Evolutionary conservation across 2,797 vertebrate genomes (phyloP), one percentile per base, ranked within the genome.

Genomic region (Myotis findleyi): DNA sequence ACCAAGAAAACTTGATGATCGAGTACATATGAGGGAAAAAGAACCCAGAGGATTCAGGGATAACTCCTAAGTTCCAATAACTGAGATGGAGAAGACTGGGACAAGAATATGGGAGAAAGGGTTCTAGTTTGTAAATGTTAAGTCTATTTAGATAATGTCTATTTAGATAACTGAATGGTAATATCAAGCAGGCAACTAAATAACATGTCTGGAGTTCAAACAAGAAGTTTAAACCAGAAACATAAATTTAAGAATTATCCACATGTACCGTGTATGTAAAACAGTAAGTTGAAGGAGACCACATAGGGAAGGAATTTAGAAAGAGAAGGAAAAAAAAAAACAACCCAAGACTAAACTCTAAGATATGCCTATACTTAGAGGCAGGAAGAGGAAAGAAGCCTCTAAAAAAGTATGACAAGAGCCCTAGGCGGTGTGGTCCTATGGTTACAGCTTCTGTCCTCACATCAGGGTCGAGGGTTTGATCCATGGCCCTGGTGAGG

Each of bases 171-270:
- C 12, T 83, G 44, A 82, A 9, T 44, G 18, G 59, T 66, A 91
- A 57, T 17, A 51, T 44, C 62, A 84, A 66, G 75, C 49, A 73
- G n/a, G 25, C 49, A 33, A 47, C 1, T 87, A 21, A 14, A 83
- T 51, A 68, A 68, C 41, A 25, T 51, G 13, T 77, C 33, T 82
- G 53, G n/a, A 77, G 11, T 66, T 84, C n/a, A 72, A 47, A n/a
- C 8, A 13, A 68, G 71, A 86, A 69, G 44, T 69, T 51, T 89
- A 96, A 92, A 86, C 57, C 66, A 85, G 57, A 77, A 93, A 87
- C 6, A 71, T 59, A 44, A 64, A 72, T 44, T 80, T 79, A 18
- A 71, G 18, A 51, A 81, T 89, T 80, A 84, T 27, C 38, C 25
- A 80, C 9, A 41, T n/a, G 23, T 47, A 82, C 25, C 33, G 4